Base-by-base conservation (phyloP, 2,888 invertebrate genomes). In the Aleiodes testaceus region DNA sequence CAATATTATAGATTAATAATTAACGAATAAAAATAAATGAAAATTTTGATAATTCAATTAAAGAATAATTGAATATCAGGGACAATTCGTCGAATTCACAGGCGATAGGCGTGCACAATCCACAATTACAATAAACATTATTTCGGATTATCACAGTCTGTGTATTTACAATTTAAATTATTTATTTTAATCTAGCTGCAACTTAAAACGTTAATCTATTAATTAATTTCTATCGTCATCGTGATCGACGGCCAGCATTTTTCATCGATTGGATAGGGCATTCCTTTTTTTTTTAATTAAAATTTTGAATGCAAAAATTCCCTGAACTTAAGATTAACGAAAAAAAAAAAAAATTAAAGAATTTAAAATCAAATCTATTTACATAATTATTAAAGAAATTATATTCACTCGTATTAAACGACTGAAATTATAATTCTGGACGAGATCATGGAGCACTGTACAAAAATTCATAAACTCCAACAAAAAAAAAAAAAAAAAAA, bases 141-240 rank as follows among this genome's bases (percentile, higher is more conserved):
- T 82, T n/a, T 83, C 82, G 84, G 84, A 86, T 87, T 87, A 87
- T 87, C 87, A 87, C 87, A 87, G 87, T 86, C 87, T 86, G 85
- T 87, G 81, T 87, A 87, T 87, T 84, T 87, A 87, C 85, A 87
- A 83, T 84, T 86, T 86, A 85, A 79, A 76, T 75, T 66, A 76
- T 72, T 78, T 75, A 69, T 64, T 71, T 73, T 72, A 75, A 65
- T 45, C 69, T 75, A 64, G 65, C 66, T 47, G 36, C 73, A 66
- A 44, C 11, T 72, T 72, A 75, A 73, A 68, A 30, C 59, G 72
- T 70, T 64, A 72, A 71, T 44, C 53, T 72, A 9, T 44, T 22
- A 30, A 26, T 55, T 5, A 42, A 12, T 30, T 36, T 20, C 42
- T 30, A 72, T 66, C 72, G 50, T 42, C 61, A 63, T 68, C 64